Conservation (phyloP, 1,140 invertebrate species). For the Trachymyrmex septentrionalis region DNA sequence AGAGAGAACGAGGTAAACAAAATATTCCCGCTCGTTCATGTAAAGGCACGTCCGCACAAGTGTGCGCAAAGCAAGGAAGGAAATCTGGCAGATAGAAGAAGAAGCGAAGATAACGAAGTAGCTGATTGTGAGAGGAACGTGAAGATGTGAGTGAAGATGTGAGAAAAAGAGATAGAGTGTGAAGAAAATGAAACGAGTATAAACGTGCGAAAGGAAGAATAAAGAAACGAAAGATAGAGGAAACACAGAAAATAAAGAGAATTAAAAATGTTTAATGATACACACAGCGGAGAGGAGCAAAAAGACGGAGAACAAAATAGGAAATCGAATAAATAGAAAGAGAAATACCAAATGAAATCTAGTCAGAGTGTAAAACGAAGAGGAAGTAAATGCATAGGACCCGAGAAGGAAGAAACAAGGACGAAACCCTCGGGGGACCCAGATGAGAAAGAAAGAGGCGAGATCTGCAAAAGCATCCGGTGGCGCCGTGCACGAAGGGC, state of each 20-base stretch:
- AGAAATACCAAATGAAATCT: conserved; percentile 11
- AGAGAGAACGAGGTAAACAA: conserved; percentile 84
- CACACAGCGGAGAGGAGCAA: background rate
- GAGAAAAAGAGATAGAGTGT: background rate
- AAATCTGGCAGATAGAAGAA: background rate
- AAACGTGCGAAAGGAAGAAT: background rate
- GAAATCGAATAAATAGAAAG: conserved; percentile 42
- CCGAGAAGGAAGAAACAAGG: conserved; percentile 15
- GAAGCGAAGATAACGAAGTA: conserved; percentile 39
- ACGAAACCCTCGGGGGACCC: conserved; percentile 12
- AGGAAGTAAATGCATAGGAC: background rate
- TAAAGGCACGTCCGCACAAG: conserved; percentile 52
- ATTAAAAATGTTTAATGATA: background rate
- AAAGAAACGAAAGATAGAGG: background rate
- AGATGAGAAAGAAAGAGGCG: conserved; percentile 56
- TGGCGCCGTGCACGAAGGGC: conserved; percentile 79
- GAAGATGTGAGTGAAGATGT: background rate
- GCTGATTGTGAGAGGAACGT: conserved; percentile 7
- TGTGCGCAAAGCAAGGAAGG: conserved; percentile 32
- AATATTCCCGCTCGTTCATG: conserved; percentile 81
- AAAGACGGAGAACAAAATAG: background rate
- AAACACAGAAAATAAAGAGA: background rate
- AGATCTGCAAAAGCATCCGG: conserved; percentile 75
- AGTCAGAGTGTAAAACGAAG: background rate
- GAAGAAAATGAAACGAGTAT: too few species aligned